phyloP scores from a whole-genome alignment of 2,797 vertebrate genomes.

The Anas flavirostris region DNA sequence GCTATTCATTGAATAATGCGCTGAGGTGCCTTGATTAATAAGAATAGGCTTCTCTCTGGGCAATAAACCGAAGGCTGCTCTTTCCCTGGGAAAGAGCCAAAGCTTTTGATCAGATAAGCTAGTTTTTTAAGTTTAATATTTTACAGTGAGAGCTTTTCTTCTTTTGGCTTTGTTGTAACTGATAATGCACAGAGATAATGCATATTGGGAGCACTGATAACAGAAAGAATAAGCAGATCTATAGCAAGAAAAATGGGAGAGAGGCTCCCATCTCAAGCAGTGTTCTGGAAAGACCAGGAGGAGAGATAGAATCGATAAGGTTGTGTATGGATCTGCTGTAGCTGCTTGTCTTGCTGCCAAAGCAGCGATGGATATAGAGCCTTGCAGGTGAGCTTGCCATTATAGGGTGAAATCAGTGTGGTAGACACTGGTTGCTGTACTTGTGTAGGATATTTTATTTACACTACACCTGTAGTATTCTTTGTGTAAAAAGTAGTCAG shows the following conservation, averaged over 20 bases:
- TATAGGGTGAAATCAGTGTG: not conserved
- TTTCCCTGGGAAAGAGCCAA: constrained; percentile 29
- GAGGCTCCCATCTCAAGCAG: not conserved
- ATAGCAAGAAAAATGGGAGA: constrained; percentile 38
- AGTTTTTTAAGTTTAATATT: constrained; percentile 47
- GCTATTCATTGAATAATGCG: not conserved
- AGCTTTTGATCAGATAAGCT: constrained; percentile 41
- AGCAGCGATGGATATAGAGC: not conserved
- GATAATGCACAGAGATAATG: constrained; percentile 47
- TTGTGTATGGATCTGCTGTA: constrained; percentile 14
- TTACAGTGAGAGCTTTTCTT: constrained; percentile 42
- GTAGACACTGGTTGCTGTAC: not conserved
- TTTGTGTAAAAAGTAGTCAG: not conserved
- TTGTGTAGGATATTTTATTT: not conserved
- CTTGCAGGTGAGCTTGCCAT: not conserved
- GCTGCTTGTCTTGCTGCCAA: constrained; percentile 11
- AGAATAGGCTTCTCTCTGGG: not conserved
- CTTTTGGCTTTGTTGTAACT: constrained; percentile 22
- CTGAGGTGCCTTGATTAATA: constrained; percentile 1
- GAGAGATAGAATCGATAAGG: not conserved
- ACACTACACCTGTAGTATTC: not conserved
- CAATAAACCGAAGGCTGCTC: constrained; percentile 24
- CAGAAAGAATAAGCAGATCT: constrained; percentile 46
- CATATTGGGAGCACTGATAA: constrained; percentile 49
- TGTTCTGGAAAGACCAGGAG: constrained; percentile 14